Conservation (phyloP, 2,888 invertebrate genomes). For the Philonicus albiceps region DNA sequence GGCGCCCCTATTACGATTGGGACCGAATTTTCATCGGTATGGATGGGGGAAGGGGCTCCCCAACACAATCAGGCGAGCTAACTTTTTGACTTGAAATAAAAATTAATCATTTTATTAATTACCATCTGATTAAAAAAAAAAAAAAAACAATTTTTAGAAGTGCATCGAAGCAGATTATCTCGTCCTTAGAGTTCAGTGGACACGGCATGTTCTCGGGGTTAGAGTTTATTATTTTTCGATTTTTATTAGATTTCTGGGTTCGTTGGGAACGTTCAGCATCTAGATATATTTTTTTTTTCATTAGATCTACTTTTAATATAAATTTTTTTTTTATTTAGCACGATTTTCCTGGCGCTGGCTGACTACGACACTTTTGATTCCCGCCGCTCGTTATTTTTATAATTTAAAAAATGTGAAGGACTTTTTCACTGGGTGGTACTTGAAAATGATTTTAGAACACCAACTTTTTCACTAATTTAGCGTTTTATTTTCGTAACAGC, state of each 20-base stretch:
- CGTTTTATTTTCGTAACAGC: slow-evolving; percentile 22
- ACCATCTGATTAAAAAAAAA: not conserved
- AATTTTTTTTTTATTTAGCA: not conserved
- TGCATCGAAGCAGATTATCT: slow-evolving; percentile 16
- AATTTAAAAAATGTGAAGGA: slow-evolving; percentile 31
- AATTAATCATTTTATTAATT: slow-evolving; percentile 21
- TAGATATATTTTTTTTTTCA: not conserved
- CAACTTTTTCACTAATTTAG: slow-evolving; percentile 5
- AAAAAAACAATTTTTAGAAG: not conserved
- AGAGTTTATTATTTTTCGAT: not conserved
- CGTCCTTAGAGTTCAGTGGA: not conserved
- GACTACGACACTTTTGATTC: not conserved
- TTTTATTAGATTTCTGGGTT: not conserved
- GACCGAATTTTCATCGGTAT: not conserved
- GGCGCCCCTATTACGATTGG: not conserved
- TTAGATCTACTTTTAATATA: slow-evolving; percentile 11
- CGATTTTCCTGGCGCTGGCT: not conserved
- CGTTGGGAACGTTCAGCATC: not conserved
- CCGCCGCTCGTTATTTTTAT: slow-evolving; percentile 27
- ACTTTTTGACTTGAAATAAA: not conserved
- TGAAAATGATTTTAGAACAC: slow-evolving; percentile 40
- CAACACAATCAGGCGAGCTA: not conserved
- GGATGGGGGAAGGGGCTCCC: not conserved
- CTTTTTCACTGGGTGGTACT: slow-evolving; percentile 28
- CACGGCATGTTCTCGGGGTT: not conserved